Evolutionary conservation across 2,888 invertebrate genomes (phyloP).

Genomic region (Bedellia somnulentella): DNA sequence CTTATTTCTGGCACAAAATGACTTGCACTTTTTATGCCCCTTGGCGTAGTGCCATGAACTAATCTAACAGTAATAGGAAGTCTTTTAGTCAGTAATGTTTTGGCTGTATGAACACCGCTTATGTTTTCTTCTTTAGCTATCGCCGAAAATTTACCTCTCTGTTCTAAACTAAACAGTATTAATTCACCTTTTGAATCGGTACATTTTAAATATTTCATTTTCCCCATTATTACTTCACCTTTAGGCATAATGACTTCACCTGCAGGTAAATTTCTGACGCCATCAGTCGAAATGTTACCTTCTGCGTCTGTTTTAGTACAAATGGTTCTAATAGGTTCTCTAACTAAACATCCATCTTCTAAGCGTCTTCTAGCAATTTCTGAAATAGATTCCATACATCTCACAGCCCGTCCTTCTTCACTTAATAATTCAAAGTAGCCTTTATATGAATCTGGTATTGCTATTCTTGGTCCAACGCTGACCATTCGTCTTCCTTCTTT

Average conservation of each 20-base stretch:
- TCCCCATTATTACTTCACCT: slow-evolving; percentile 69
- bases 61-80: slow-evolving; percentile 90
- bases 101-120: slow-evolving; percentile 90
- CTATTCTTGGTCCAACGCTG: slow-evolving; percentile 78
- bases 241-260: slow-evolving; percentile 83
- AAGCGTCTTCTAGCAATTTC: slow-evolving; percentile 78
- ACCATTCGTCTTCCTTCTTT: slow-evolving; percentile 84
- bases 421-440: slow-evolving; percentile 94
- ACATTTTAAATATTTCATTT: slow-evolving; percentile 84
- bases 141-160: slow-evolving; percentile 89
- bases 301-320: slow-evolving; percentile 64
- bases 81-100: slow-evolving; percentile 84
- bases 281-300: slow-evolving; percentile 66
- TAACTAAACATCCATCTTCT: slow-evolving; percentile 75
- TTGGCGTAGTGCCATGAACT: slow-evolving; percentile 87
- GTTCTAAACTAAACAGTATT: slow-evolving; percentile 80
- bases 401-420: slow-evolving; percentile 89
- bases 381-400: slow-evolving; percentile 85
- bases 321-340: slow-evolving; percentile 75
- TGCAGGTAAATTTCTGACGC: slow-evolving; percentile 74
- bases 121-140: slow-evolving; percentile 92
- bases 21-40: slow-evolving; percentile 78
- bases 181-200: slow-evolving; percentile 82
- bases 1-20: slow-evolving; percentile 85
- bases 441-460: slow-evolving; percentile 87